phyloP scores from a whole-genome alignment of 2,888 invertebrate species.

The Merodon equestris region DNA sequence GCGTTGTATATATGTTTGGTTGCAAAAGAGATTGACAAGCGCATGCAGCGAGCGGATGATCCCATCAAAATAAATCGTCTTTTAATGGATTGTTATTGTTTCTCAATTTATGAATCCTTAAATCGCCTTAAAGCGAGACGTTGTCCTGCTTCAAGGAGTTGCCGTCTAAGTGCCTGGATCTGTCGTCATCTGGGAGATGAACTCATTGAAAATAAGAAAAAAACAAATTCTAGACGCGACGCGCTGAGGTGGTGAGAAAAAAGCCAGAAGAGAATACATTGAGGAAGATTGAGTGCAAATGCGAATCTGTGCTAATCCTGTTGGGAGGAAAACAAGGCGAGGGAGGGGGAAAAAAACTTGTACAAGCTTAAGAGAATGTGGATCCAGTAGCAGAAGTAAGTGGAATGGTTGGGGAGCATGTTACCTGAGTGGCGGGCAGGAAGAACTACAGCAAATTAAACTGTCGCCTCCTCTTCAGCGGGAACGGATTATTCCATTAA shows the following conservation, averaged over 20 bases:
- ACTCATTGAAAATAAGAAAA: conserved; percentile 32
- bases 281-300: conserved; percentile 3
- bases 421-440: conserved; percentile 14
- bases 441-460: conserved; percentile 38
- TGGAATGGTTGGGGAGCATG: not conserved
- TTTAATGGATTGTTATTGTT: conserved; percentile 60
- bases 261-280: too few species aligned
- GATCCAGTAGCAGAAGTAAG: too few species aligned
- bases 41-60: conserved; percentile 31
- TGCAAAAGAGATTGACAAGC: conserved; percentile 47
- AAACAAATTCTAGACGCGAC: not conserved
- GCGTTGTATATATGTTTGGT: too few species aligned
- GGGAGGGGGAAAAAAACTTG: too few species aligned
- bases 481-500: conserved; percentile 33
- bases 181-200: conserved; percentile 1
- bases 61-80: conserved; percentile 67
- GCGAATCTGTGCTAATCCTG: conserved; percentile 16
- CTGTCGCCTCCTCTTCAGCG: conserved; percentile 35
- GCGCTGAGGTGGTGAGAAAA: not conserved
- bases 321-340: not conserved
- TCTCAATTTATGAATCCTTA: conserved; percentile 62
- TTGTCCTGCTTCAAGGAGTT: too few species aligned
- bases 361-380: too few species aligned
- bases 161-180: not conserved
- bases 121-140: conserved; percentile 36